Conservation (phyloP, 64 coral and sea anemone genomes). For the Exaiptasia diaphana region DNA sequence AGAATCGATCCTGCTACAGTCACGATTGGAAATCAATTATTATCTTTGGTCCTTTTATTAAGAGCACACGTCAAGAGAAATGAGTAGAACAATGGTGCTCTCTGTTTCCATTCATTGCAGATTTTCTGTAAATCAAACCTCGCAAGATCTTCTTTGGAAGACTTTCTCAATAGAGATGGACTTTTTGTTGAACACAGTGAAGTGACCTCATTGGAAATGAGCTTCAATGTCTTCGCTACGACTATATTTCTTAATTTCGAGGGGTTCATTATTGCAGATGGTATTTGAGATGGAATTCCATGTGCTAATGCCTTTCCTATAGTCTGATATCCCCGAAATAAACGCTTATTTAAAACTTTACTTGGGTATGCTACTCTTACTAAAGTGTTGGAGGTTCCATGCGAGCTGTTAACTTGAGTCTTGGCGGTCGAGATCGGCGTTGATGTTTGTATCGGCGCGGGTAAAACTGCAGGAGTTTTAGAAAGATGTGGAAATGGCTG, state of each 20-base stretch:
- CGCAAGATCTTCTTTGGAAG: constrained; percentile 39
- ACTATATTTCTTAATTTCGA: constrained; percentile 2
- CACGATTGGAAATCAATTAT: constrained; percentile 50
- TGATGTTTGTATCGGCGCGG: neutral
- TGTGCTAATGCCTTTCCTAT: constrained; percentile 39
- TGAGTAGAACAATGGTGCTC: constrained; percentile 54
- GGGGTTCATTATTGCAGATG: constrained; percentile 20
- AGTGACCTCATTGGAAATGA: constrained; percentile 8
- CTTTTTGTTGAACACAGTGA: constrained; percentile 38
- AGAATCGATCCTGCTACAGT: constrained; percentile 46
- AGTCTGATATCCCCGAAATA: constrained; percentile 1
- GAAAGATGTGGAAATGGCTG: neutral
- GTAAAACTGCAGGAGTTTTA: neutral
- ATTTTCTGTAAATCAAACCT: constrained; percentile 49
- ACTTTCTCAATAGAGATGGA: constrained; percentile 32
- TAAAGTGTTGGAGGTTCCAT: neutral
- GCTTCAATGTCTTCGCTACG: constrained; percentile 12
- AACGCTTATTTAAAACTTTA: constrained; percentile 15
- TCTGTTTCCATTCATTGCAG: constrained; percentile 58
- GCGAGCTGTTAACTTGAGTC: neutral
- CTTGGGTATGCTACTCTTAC: constrained; percentile 19
- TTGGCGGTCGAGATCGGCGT: neutral
- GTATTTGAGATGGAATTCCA: constrained; percentile 24
- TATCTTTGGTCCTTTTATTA: constrained; percentile 19
- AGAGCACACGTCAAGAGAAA: constrained; percentile 38